A percentile compares a stretch with the other conserved stretches of the same genome.
These are phyloP conservation scores for Stratiolaelaps scimitus DNA, from an alignment of 1,140 invertebrate species.

Conservation along the genomic window DNA sequence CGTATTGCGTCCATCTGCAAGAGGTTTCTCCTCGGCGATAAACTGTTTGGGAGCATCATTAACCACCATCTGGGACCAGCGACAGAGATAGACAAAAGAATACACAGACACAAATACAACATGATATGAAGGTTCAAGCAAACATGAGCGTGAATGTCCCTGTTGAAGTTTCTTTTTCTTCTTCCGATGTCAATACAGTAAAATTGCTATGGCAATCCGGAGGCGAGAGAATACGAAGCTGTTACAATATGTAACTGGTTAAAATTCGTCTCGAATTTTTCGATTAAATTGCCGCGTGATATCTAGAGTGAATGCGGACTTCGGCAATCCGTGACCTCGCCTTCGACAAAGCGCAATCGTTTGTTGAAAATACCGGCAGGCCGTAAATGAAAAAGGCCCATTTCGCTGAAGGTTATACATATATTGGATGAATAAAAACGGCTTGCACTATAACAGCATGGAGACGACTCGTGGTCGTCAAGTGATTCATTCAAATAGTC, in stretches of 20 bases:
- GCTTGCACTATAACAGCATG: not conserved
- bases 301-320: too few relatives aligned
- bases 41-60: slow-evolving; percentile 1
- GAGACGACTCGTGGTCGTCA: not conserved
- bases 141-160: not conserved
- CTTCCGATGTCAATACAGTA: not conserved
- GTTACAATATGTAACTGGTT: not conserved
- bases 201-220: not conserved
- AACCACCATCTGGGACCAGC: not conserved
- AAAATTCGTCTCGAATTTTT: too few relatives aligned
- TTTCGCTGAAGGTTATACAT: not conserved
- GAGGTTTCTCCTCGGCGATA: slow-evolving; percentile 5
- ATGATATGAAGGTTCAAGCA: too few relatives aligned
- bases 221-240: not conserved
- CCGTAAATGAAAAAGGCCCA: too few relatives aligned
- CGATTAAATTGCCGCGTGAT: too few relatives aligned
- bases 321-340: too few relatives aligned
- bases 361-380: too few relatives aligned
- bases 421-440: not conserved
- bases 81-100: too few relatives aligned
- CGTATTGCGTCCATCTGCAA: slow-evolving; percentile 18
- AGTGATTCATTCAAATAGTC: not conserved
- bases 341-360: too few relatives aligned
- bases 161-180: not conserved
- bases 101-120: too few relatives aligned